These are phyloP conservation scores for Zaprionus davidi DNA, from an alignment of 1,140 invertebrate genomes.

Conservation along the genomic window DNA sequence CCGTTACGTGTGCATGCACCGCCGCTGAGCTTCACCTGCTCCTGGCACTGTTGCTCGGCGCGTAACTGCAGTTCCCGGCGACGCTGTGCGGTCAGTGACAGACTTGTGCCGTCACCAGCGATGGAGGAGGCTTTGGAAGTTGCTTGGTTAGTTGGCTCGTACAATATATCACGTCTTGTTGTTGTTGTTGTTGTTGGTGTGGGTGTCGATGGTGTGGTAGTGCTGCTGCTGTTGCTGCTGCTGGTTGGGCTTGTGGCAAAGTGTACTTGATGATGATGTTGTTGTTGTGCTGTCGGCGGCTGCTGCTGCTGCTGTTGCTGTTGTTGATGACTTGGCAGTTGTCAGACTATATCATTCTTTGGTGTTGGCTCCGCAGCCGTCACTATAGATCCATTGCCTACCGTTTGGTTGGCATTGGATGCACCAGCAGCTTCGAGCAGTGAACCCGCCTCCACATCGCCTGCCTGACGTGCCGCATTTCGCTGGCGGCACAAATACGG, in stretches of 20 bases:
- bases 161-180: constrained; percentile 72
- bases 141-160: constrained; percentile 63
- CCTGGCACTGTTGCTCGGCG: constrained; percentile 67
- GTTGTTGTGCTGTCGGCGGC: constrained; percentile 41
- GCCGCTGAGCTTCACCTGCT: constrained; percentile 60
- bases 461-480: constrained; percentile 85
- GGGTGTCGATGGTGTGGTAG: constrained; percentile 30
- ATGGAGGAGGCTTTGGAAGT: constrained; percentile 55
- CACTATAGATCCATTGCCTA: constrained; percentile 15
- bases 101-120: constrained; percentile 37
- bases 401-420: constrained; percentile 30
- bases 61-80: constrained; percentile 69
- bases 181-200: constrained; percentile 32
- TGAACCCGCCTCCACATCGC: constrained; percentile 81
- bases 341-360: constrained; percentile 78
- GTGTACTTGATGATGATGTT: constrained; percentile 59
- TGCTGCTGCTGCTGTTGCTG: constrained; percentile 38
- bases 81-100: constrained; percentile 73
- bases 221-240: constrained; percentile 34
- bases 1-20: constrained; percentile 65
- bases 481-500: constrained; percentile 92
- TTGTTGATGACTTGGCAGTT: constrained; percentile 59
- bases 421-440: constrained; percentile 61
- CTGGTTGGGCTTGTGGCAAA: constrained; percentile 59
- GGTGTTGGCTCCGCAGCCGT: constrained; percentile 52